A percentile compares a stretch with the other conserved stretches of the same genome.
These are phyloP conservation scores for Caloenas nicobarica DNA, from an alignment of 2,113 vertebrate genomes.

Conservation along the genomic window DNA sequence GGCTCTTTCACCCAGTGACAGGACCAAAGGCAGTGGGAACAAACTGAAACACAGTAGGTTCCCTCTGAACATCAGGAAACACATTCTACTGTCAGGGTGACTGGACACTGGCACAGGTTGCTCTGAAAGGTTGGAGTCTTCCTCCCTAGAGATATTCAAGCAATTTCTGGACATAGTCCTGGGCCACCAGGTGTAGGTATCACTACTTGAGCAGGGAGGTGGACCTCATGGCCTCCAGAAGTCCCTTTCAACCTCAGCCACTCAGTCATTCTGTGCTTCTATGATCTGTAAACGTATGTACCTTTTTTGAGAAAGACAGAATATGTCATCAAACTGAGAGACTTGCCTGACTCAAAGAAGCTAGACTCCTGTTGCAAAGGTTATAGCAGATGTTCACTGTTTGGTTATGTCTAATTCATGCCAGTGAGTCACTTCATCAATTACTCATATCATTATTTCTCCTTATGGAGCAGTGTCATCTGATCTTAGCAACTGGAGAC, in stretches of 20 bases:
- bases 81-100: not conserved
- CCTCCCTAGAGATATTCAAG: not conserved
- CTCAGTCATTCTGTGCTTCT: not conserved
- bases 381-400: constrained; percentile 22
- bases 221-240: not conserved
- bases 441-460: constrained; percentile 19
- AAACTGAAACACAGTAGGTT: not conserved
- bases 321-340: not conserved
- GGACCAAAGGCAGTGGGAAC: not conserved
- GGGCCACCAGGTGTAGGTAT: not conserved
- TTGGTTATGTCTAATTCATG: not conserved
- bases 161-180: not conserved
- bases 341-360: not conserved
- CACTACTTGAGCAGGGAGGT: not conserved
- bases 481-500: not conserved
- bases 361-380: not conserved
- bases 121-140: not conserved
- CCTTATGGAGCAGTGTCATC: not conserved
- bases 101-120: not conserved
- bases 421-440: not conserved
- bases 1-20: not conserved
- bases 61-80: not conserved
- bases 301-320: not conserved
- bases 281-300: not conserved
- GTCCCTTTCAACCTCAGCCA: not conserved